Percentiles rank a stretch among this genome's conserved stretches.
These are phyloP conservation scores for Heterotis niloticus DNA, from an alignment of 2,113 vertebrate species.

Conservation along the genomic window DNA sequence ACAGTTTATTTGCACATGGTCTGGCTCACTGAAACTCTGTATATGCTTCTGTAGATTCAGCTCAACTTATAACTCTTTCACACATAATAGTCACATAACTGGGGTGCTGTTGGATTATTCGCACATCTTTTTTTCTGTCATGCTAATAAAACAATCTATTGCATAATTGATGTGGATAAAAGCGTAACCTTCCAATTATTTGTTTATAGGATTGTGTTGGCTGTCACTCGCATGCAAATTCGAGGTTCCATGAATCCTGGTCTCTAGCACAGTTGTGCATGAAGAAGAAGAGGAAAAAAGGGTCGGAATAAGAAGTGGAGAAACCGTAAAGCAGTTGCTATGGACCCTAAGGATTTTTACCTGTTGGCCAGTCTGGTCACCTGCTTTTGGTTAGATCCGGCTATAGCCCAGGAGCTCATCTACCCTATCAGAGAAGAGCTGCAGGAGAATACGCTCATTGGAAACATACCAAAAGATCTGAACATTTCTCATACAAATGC, in stretches of 20 bases:
- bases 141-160: too few species aligned
- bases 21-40: too few species aligned
- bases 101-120: too few species aligned
- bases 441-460: conserved; percentile 97
- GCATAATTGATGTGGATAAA: background rate
- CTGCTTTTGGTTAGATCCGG: conserved; percentile 93
- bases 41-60: too few species aligned
- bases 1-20: background rate
- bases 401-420: conserved; percentile 96
- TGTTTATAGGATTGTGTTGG: conserved; percentile 82
- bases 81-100: too few species aligned
- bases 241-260: conserved; percentile 75
- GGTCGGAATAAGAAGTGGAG: conserved; percentile 52
- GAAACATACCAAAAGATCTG: conserved; percentile 99
- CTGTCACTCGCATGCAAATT: conserved; percentile 76
- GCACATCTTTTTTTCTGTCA: too few species aligned
- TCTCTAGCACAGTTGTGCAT: conserved; percentile 64
- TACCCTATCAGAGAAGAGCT: conserved; percentile 97
- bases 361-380: conserved; percentile 90
- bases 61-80: too few species aligned
- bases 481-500: conserved; percentile 96
- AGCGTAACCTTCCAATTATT: conserved; percentile 58
- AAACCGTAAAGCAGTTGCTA: conserved; percentile 76
- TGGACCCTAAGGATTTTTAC: conserved; percentile 99
- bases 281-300: conserved; percentile 58